Base-by-base conservation (phyloP, 1,140 invertebrate species). In the Copidosoma floridanum region DNA sequence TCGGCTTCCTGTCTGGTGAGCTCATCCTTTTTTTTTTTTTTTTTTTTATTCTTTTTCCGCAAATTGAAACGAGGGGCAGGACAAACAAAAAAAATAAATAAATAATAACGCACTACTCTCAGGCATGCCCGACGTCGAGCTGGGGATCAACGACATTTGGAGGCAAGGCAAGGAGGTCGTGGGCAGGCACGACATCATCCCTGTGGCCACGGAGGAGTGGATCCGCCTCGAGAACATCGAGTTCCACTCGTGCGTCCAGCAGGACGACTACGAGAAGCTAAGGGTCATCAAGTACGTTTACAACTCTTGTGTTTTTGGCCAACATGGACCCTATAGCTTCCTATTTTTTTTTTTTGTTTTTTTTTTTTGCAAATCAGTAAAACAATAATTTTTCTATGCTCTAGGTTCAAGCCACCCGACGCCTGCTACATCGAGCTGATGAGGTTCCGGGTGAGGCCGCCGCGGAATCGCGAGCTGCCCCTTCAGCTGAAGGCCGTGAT, bases 171-270 rank as follows among this genome's bases (percentile, higher is more conserved):
- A 95, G 81, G 98, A 99, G 85, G 95, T 99, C 14, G 98, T 99
- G 0, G 95, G 98, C 0, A 83, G 98, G 16, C 95, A 99, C 77
- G 98, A 99, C 79, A 99, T 99, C 72, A 97, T 99, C 70, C 97
- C 97, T 8, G 96, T 99, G 27, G 93, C 95, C 56, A 99, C 98
- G 0, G 98, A 99, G 80, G 95, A 99, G 81, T 99, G 98, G 98
- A 99, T 99, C 69, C 86, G 93, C 41, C 85, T 99, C 5, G 96
- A 99, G 81, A 86, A 89, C 21, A 86, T 93, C 0, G 95, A 99
- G 76, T 98, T 99, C 76, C 96, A 99, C 81, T 88, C 89, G 35
- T 94, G 92, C 74, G 91, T 99, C 8, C 90, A 97, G 72, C 88
- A 90, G 66, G 89, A 94, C 51, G 93, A 95, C 65, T 99, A 96